Percentiles rank a stretch among this genome's conserved stretches.
Conservation (phyloP, 2,888 invertebrate genomes). For the Drosophila prostipennis region DNA sequence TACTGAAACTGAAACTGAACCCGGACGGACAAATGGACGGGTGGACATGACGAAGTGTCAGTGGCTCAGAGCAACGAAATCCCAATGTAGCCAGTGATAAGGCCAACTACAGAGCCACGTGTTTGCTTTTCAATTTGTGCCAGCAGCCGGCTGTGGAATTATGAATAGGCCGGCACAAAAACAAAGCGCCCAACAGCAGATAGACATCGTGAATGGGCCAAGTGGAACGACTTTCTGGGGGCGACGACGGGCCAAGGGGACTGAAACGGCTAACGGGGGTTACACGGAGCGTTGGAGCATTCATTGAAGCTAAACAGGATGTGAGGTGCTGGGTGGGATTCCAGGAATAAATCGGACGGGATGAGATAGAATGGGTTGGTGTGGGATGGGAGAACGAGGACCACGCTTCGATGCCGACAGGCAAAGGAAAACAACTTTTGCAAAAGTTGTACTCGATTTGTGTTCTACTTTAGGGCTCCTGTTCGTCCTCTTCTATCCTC, state of each 20-base stretch:
- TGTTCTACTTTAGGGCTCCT: constrained; percentile 18
- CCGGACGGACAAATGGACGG: constrained; percentile 1
- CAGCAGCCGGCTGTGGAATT: constrained; percentile 59
- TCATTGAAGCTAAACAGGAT: constrained; percentile 46
- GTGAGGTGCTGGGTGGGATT: background rate
- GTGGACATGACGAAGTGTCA: constrained; percentile 49
- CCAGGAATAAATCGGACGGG: background rate
- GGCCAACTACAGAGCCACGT: constrained; percentile 51
- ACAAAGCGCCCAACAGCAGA: constrained; percentile 37
- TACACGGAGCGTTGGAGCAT: constrained; percentile 40
- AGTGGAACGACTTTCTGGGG: constrained; percentile 26
- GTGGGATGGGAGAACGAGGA: too few species aligned
- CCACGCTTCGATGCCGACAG: constrained; percentile 47
- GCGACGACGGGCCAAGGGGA: background rate
- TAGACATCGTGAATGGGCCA: constrained; percentile 30
- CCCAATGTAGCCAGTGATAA: constrained; percentile 39
- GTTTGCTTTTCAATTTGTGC: constrained; percentile 63
- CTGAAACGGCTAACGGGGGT: background rate
- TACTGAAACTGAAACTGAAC: constrained; percentile 23
- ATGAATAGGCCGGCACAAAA: constrained; percentile 54
- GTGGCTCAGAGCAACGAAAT: constrained; percentile 33
- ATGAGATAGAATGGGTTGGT: background rate
- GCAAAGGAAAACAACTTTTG: constrained; percentile 48
- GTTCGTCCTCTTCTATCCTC: constrained; percentile 11
- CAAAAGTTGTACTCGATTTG: constrained; percentile 52